Base-by-base conservation (phyloP, 2,797 vertebrate species). In the Leucoraja ocellata region DNA sequence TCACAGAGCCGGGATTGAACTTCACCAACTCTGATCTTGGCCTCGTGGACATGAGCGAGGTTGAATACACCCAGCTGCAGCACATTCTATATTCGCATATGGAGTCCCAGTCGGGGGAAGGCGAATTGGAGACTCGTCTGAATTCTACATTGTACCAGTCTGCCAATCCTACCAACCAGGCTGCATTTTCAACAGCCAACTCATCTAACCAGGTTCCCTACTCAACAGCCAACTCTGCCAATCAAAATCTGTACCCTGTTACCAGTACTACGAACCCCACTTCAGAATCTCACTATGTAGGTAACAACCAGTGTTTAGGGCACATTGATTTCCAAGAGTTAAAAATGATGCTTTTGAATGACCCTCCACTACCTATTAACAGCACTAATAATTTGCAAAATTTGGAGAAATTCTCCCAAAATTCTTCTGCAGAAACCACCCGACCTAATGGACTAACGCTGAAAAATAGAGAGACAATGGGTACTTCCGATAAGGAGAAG, bases 1-100 rank as follows among this genome's bases (percentile, higher is more conserved):
- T 95, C 93, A 95, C 95, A 93, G 96, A 97, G 94, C 96, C 96
- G 93, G 97, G 95, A 10, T 95, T 96, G 94, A 95, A 95, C 94
- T 94, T 97, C 94, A 76, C 96, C 94, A 94, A 96, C 94, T 93
- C 96, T 28, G 98, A 98, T 93, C 95, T 97, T 46, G 95, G 94
- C 94, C 94, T 98, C 93, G 97, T 97, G 95, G 98, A 98, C 95
- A 97, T 98, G 97, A 97, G 96, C n/a, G 98, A 98, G 93, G 95
- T 96, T 54, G 98, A 98, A 94, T 98, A 97, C 93, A 96, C 96
- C 71, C 96, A 98, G 95, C 96, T 98, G 93, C 98, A 98, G 95
- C 96, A 97, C 94, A 95, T 98, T 28, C 95, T 98, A 92, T 97
- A 96, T 94, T 96, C 96, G 0, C 97, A 98, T 14, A 94, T 96